Conservation (phyloP, 2,888 invertebrate genomes). For the Ormia ochracea region DNA sequence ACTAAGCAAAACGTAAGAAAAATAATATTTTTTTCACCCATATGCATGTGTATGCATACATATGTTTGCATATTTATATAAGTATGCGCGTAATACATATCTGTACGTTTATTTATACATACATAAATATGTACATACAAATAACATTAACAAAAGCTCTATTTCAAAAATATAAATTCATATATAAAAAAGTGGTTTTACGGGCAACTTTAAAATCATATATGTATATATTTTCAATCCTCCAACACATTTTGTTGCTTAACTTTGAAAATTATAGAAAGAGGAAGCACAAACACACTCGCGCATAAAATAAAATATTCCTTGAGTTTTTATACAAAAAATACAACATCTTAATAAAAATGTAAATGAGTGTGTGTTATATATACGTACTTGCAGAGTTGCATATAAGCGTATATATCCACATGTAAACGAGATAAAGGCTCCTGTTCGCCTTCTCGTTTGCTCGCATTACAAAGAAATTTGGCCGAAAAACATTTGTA, state of each 20-base stretch:
- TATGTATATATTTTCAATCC: constrained; percentile 19
- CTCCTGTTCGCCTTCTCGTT: background rate
- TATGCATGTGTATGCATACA: background rate
- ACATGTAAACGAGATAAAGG: background rate
- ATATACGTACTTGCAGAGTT: background rate
- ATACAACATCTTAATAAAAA: constrained; percentile 14
- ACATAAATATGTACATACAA: background rate
- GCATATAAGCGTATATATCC: background rate
- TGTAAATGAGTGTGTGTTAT: background rate
- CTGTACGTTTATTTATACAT: too few species aligned
- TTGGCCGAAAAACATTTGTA: background rate
- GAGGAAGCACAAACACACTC: background rate
- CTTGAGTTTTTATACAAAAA: constrained; percentile 15
- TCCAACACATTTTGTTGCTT: background rate
- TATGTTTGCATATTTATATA: background rate
- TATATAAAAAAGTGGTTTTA: background rate
- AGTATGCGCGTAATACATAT: background rate
- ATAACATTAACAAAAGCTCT: background rate
- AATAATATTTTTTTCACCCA: background rate
- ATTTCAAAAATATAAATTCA: background rate
- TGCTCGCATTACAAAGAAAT: background rate
- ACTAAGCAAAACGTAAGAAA: too few species aligned
- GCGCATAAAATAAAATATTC: constrained; percentile 10
- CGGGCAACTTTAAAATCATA: background rate
- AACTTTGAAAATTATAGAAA: background rate